Evolutionary conservation across 1,140 invertebrate species (phyloP).

Genomic region (Saxidomus purpurata): DNA sequence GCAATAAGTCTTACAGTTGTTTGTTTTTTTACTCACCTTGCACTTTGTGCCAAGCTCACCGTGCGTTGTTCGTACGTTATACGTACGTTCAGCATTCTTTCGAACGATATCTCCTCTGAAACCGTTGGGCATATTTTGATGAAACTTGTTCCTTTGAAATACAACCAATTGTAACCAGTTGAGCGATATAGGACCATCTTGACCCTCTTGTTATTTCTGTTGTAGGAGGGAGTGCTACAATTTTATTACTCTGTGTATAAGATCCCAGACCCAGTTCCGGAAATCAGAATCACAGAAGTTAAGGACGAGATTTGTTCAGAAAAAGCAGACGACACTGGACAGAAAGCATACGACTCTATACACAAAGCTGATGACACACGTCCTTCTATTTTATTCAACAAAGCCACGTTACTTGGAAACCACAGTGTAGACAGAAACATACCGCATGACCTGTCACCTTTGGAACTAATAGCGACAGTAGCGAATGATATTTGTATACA

Average conservation of each 20-base stretch:
- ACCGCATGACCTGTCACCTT: constrained; percentile 61
- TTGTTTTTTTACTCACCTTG: no score
- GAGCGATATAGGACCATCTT: no score
- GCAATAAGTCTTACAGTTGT: no score
- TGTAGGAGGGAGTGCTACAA: constrained; percentile 61
- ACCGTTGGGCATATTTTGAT: no score
- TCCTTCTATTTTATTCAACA: constrained; percentile 53
- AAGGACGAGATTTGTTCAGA: constrained; percentile 10
- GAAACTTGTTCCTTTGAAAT: no score
- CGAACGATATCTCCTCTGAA: no score
- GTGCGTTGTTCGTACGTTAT: no score
- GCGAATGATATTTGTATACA: constrained; percentile 60
- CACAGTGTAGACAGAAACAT: constrained; percentile 46
- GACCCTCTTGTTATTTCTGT: no score
- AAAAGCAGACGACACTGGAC: constrained; percentile 24
- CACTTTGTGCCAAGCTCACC: no score
- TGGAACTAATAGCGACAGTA: constrained; percentile 65
- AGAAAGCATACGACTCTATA: constrained; percentile 45
- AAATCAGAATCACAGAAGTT: constrained; percentile 48
- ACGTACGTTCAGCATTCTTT: no score
- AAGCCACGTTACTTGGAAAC: constrained; percentile 54
- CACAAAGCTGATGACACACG: constrained; percentile 54
- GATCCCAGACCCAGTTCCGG: constrained; percentile 23
- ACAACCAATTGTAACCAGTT: no score
- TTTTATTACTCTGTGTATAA: constrained; percentile 60